phyloP scores from a whole-genome alignment of 2,888 invertebrate species.

The Amblyjoppa fuscipennis region DNA sequence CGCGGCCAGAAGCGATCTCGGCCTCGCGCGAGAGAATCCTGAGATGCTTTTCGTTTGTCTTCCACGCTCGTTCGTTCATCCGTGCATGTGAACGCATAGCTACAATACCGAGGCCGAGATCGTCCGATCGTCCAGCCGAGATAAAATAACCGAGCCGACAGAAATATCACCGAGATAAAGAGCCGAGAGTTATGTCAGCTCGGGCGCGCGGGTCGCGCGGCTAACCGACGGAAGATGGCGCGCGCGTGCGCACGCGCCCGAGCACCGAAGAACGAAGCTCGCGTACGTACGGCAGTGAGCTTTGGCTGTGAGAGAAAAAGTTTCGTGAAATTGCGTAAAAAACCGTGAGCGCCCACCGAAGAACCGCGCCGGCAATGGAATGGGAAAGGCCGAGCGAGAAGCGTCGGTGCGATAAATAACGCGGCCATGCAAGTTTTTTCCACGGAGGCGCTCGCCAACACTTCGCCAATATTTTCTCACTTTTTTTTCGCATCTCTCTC shows the following conservation, averaged over 20 bases:
- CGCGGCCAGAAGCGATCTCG: slow-evolving; percentile 11
- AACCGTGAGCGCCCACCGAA: slow-evolving; percentile 50
- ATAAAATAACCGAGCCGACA: slow-evolving; percentile 75
- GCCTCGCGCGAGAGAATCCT: slow-evolving; percentile 30
- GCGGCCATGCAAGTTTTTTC: slow-evolving; percentile 67
- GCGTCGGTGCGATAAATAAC: slow-evolving; percentile 68
- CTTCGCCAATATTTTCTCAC: slow-evolving; percentile 49
- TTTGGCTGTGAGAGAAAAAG: slow-evolving; percentile 65
- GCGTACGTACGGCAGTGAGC: neutral
- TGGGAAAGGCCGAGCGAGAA: slow-evolving; percentile 49
- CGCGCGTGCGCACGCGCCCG: slow-evolving; percentile 41
- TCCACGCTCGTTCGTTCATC: slow-evolving; percentile 17
- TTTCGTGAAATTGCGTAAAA: slow-evolving; percentile 73
- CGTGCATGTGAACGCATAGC: neutral
- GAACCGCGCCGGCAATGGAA: neutral
- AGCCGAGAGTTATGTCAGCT: slow-evolving; percentile 73
- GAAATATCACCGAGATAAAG: slow-evolving; percentile 78
- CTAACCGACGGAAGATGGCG: slow-evolving; percentile 52
- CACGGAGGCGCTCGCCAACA: slow-evolving; percentile 42
- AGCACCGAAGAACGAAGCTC: slow-evolving; percentile 9
- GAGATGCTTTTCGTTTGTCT: slow-evolving; percentile 41
- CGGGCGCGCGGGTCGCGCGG: slow-evolving; percentile 37
- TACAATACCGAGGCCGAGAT: slow-evolving; percentile 58
- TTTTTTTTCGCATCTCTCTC: slow-evolving; percentile 30
- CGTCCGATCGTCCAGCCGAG: slow-evolving; percentile 66